Evolutionary conservation across 1,140 invertebrate species (phyloP).

Genomic region (Drosophila ogumai): DNA sequence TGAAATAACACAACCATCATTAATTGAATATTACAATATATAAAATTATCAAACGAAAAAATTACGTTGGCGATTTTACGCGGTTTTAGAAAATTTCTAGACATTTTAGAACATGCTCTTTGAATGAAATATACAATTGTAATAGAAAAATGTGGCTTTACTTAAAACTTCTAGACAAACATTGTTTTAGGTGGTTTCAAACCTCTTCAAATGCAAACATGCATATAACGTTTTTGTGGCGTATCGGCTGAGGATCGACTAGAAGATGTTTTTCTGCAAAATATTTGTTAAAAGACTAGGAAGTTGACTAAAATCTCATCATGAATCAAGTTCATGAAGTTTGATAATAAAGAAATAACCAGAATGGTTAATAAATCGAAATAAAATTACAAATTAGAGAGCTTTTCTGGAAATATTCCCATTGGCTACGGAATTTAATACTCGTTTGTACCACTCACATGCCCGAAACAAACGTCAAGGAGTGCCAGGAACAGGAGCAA

Average conservation of each 20-base stretch:
- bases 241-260: conserved; percentile 2
- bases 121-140: not conserved
- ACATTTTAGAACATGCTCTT: not conserved
- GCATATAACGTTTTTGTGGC: conserved; percentile 5
- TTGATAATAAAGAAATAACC: not conserved
- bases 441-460: not conserved
- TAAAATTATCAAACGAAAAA: not conserved
- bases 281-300: not conserved
- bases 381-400: too few relatives aligned
- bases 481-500: not conserved
- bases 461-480: not conserved
- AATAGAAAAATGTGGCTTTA: not conserved
- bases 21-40: not conserved
- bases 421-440: not conserved
- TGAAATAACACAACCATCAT: not conserved
- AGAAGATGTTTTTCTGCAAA: conserved; percentile 8
- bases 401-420: not conserved
- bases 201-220: conserved; percentile 1
- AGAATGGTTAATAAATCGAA: not conserved
- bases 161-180: not conserved
- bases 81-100: not conserved
- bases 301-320: not conserved
- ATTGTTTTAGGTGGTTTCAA: not conserved
- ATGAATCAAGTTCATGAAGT: not conserved
- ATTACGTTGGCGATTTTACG: not conserved